Conservation (phyloP, 2,888 invertebrate genomes). For the Pheosia gnoma region DNA sequence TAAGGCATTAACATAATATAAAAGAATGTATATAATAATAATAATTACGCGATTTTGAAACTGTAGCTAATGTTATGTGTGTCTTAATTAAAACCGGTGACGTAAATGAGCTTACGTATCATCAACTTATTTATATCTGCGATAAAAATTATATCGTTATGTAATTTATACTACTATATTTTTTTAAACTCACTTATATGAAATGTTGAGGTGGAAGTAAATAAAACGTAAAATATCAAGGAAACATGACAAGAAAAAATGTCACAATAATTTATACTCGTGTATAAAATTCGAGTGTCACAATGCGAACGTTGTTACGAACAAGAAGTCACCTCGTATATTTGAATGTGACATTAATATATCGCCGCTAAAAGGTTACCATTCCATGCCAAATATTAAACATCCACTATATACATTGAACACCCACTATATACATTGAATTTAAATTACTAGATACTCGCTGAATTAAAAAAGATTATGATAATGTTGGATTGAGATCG, state of each 20-base stretch:
- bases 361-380: conserved; percentile 32
- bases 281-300: too few relatives aligned
- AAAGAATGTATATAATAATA: too few relatives aligned
- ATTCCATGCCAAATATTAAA: conserved; percentile 25
- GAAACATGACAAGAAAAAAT: neutral
- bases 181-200: neutral
- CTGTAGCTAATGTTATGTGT: too few relatives aligned
- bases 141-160: neutral
- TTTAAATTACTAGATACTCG: neutral
- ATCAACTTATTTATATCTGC: neutral
- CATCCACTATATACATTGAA: neutral
- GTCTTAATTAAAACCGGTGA: neutral
- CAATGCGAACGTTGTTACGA: conserved; percentile 13
- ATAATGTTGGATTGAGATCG: too few relatives aligned
- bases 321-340: conserved; percentile 28
- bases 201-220: too few relatives aligned
- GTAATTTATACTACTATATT: neutral
- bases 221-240: too few relatives aligned
- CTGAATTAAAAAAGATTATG: neutral
- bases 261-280: neutral
- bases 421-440: neutral
- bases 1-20: too few relatives aligned
- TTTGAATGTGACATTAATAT: conserved; percentile 31
- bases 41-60: too few relatives aligned
- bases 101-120: neutral